phyloP scores from a whole-genome alignment of 2,113 vertebrate genomes.

The Eulemur macaco region DNA sequence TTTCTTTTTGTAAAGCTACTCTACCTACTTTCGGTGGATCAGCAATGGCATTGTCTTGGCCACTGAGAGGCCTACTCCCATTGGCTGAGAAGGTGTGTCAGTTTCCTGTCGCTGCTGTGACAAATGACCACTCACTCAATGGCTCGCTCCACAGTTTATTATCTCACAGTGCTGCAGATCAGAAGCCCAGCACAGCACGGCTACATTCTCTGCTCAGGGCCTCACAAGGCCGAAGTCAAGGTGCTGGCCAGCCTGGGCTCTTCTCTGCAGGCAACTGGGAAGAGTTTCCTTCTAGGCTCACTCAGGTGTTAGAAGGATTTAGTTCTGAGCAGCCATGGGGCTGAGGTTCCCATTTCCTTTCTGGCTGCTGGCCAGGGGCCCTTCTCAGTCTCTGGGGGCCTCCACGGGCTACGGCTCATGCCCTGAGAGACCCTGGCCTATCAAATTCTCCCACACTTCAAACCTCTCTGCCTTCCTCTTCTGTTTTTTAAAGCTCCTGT shows the following conservation, averaged over 20 bases:
- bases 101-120: not conserved
- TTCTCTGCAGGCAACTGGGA: not conserved
- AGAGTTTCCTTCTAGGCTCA: not conserved
- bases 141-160: not conserved
- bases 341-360: not conserved
- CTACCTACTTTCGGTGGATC: accelerated
- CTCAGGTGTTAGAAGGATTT: not conserved
- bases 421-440: too few relatives aligned
- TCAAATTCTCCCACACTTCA: not conserved
- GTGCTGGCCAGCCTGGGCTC: not conserved
- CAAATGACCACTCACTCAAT: not conserved
- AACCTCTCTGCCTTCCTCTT: not conserved
- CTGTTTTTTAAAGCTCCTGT: not conserved
- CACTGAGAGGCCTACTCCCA: accelerated
- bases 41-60: too few relatives aligned
- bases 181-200: not conserved
- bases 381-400: not conserved
- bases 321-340: accelerated
- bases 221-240: not conserved
- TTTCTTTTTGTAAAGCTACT: not conserved
- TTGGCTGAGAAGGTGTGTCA: not conserved
- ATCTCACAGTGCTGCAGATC: not conserved
- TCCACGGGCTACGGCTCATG: not conserved
- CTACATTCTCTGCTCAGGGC: not conserved
- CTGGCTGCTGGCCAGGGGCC: not conserved